Percentiles rank a stretch among this genome's conserved stretches.
Evolutionary conservation across 1,140 invertebrate genomes (phyloP).

Genomic region (Trichomalopsis sarcophagae): DNA sequence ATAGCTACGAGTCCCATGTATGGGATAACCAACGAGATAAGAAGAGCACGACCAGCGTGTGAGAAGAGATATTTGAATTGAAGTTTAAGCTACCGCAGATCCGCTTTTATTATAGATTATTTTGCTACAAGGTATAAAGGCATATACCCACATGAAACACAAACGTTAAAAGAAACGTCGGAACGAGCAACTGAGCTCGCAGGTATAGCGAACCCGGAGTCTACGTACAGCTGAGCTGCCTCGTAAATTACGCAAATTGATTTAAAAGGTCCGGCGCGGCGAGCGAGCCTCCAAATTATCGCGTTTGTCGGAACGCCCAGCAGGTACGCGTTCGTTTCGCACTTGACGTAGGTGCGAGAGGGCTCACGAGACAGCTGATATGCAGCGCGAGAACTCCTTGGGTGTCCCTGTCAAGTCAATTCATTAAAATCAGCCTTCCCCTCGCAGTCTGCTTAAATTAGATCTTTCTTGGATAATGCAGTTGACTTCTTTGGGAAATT

Average conservation of each 20-base stretch:
- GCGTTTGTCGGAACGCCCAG: conserved; percentile 40
- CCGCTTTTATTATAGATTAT: no score
- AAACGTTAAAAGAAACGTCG: not conserved
- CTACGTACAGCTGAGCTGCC: not conserved
- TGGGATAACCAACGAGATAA: not conserved
- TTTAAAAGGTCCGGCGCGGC: conserved; percentile 22
- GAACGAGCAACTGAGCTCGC: not conserved
- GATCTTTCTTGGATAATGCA: not conserved
- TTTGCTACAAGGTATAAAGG: no score
- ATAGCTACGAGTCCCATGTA: not conserved
- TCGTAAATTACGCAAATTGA: conserved; percentile 48
- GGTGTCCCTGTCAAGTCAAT: conserved; percentile 30
- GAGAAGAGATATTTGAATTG: no score
- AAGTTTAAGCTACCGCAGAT: no score
- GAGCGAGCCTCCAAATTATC: conserved; percentile 44
- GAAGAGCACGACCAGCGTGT: not conserved
- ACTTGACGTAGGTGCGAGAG: conserved; percentile 12
- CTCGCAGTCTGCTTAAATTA: not conserved
- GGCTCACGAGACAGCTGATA: not conserved
- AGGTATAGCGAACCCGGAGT: not conserved
- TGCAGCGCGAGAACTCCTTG: not conserved
- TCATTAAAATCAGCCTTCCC: conserved; percentile 31
- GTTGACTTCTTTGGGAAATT: not conserved
- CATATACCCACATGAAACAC: not conserved
- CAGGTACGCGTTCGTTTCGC: conserved; percentile 21